Evolutionary conservation across 2,797 vertebrate species (phyloP), one percentile per base, ranked within the genome.

Genomic region (Myiotriccus ornatus): DNA sequence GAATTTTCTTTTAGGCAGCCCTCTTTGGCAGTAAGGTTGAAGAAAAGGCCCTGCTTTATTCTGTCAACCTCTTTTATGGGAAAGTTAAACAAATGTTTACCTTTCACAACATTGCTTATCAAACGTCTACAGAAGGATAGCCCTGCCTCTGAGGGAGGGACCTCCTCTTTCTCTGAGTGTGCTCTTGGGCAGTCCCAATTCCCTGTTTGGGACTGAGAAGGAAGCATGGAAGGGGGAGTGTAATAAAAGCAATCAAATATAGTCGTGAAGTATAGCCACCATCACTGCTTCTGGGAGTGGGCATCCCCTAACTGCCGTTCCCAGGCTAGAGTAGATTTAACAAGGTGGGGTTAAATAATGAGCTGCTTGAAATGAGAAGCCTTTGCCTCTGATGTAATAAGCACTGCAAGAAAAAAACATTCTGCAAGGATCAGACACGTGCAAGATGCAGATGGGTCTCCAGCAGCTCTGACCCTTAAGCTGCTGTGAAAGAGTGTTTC

Each of bases 311-410:
- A 69, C 50, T 56, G 86, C 43, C 2, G 6, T 44, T 80, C 52
- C 77, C 55, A 34, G 63, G 34, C 46, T 67, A 59, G 76, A 85
- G 43, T 4, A 44, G 34, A 35, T 79, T 92, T 89, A 77, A 52
- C 25, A 91, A 59, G 28, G n/a, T 22, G 8, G 49, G 6, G 59
- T 83, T 41, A 87, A 83, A 35, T 10, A 24, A 44, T 37, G 30
- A 71, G 21, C 24, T 87, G 34, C 75, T 94, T 84, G 52, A 93
- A 95, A 77, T 46, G 44, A 84, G 91, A 95, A 62, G 35, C n/a
- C 37, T 71, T 55, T 15, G 23, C 62, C 67, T 93, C 32, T 37
- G 41, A 83, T 34, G 16, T 56, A 76, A 41, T 55, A 39, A 93
- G 30, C 27, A 44, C 37, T 85, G 27, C 34, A 46, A 71, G 59